phyloP scores from a whole-genome alignment of 1,140 invertebrate species.

The Heliconius himera region DNA sequence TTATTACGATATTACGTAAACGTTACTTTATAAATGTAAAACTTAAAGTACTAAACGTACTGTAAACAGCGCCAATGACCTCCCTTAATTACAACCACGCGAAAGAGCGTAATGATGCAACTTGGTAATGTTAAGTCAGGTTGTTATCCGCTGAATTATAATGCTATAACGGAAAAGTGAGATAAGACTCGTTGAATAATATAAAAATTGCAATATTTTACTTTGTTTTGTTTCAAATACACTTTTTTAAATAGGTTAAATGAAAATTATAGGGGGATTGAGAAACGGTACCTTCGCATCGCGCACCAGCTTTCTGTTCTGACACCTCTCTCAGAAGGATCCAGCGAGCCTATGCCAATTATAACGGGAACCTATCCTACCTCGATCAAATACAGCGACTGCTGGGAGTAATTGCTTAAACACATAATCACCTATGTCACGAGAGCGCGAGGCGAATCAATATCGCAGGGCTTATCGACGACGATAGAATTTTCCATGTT shows the following conservation, averaged over 20 bases:
- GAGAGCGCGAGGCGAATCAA: conserved; percentile 51
- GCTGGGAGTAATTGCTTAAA: conserved; percentile 56
- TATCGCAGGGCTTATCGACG: conserved; percentile 35
- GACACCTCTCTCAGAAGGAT: conserved; percentile 52
- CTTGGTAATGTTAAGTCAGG: conserved; percentile 27
- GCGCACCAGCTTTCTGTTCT: conserved; percentile 44
- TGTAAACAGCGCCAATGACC: conserved; percentile 37
- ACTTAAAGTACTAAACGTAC: conserved; percentile 8
- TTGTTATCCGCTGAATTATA: conserved; percentile 34
- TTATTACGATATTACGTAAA: not conserved
- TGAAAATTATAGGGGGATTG: conserved; percentile 50
- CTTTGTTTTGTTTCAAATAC: not conserved
- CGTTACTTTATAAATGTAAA: not conserved
- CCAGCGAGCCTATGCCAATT: conserved; percentile 49
- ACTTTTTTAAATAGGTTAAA: conserved; percentile 35
- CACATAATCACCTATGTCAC: conserved; percentile 53
- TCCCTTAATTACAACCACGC: conserved; percentile 35
- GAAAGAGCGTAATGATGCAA: conserved; percentile 34
- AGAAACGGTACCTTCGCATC: conserved; percentile 40
- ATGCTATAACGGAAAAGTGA: conserved; percentile 37
- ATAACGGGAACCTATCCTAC: conserved; percentile 54
- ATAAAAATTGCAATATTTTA: not conserved
- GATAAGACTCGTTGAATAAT: conserved; percentile 19
- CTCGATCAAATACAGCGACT: conserved; percentile 48
- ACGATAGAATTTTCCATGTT: conserved; percentile 9